These are phyloP conservation scores for Ctenoplectra terminalis DNA, from an alignment of 1,140 invertebrate species.

Conservation along the genomic window DNA sequence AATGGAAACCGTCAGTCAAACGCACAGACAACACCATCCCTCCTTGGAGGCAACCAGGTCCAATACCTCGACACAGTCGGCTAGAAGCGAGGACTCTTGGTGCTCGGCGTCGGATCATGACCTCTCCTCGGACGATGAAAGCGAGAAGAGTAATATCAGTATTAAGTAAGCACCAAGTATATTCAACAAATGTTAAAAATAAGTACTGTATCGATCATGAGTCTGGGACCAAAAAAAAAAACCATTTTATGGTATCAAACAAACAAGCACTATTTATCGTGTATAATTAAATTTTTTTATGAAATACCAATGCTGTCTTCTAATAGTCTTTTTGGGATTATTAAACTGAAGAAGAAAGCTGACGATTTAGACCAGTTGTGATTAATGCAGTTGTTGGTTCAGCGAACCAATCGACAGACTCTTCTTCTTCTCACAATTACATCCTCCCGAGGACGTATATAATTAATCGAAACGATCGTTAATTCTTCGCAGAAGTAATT, in stretches of 20 bases:
- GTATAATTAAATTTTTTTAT: not conserved
- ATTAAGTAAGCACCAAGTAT: conserved; percentile 81
- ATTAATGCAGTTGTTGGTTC: not conserved
- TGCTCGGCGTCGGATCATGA: conserved; percentile 86
- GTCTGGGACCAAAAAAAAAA: too few relatives aligned
- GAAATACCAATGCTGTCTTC: not conserved
- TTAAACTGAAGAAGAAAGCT: not conserved
- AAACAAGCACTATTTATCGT: too few relatives aligned
- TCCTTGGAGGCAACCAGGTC: conserved; percentile 78
- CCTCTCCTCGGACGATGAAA: conserved; percentile 86
- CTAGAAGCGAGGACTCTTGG: conserved; percentile 84
- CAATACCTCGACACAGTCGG: conserved; percentile 81
- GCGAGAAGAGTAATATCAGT: conserved; percentile 84
- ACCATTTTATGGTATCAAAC: not conserved
- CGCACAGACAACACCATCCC: conserved; percentile 73
- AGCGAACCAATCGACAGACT: not conserved
- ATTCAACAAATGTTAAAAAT: not conserved
- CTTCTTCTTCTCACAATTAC: not conserved
- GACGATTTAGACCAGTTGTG: not conserved
- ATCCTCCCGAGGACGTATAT: not conserved
- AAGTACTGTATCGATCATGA: too few relatives aligned
- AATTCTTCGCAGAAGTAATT: conserved; percentile 84
- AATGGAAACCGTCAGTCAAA: conserved; percentile 77
- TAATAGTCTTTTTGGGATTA: not conserved
- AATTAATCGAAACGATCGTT: conserved; percentile 20